These are phyloP conservation scores for Eulemur macaco DNA, from an alignment of 2,113 vertebrate species.

Conservation along the genomic window DNA sequence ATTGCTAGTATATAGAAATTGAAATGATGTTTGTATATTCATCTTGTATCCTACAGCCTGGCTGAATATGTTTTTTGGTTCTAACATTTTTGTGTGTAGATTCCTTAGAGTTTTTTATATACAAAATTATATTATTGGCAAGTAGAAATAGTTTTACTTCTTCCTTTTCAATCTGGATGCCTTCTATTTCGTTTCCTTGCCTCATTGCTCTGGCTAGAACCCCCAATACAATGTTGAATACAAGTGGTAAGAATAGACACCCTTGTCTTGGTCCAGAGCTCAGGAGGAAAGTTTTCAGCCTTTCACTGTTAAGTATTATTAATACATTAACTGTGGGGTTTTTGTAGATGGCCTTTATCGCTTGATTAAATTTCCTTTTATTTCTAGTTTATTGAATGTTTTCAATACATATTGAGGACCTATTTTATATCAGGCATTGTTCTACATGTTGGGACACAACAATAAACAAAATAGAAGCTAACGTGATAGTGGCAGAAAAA, in stretches of 20 bases:
- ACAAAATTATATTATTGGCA: not conserved
- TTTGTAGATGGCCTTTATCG: not conserved
- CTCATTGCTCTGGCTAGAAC: not conserved
- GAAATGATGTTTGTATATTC: not conserved
- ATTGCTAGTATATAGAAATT: not conserved
- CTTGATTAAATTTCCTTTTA: not conserved
- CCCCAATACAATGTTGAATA: not conserved
- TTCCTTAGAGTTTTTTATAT: not conserved
- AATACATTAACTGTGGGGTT: not conserved
- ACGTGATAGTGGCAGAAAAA: not conserved
- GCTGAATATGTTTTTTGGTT: not conserved
- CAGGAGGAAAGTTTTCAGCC: not conserved
- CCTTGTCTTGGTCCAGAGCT: not conserved
- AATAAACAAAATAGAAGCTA: not conserved
- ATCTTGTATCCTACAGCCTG: not conserved
- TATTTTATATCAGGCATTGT: not conserved
- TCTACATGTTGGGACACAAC: not conserved
- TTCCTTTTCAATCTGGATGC: not conserved
- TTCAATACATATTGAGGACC: not conserved
- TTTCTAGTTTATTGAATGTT: not conserved
- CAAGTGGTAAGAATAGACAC: not conserved
- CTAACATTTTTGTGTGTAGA: not conserved
- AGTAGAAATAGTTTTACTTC: not conserved
- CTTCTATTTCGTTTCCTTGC: not conserved
- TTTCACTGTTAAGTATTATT: not conserved